Base-by-base conservation (phyloP, 2,888 invertebrate genomes). In the Pseudoips prasinana region DNA sequence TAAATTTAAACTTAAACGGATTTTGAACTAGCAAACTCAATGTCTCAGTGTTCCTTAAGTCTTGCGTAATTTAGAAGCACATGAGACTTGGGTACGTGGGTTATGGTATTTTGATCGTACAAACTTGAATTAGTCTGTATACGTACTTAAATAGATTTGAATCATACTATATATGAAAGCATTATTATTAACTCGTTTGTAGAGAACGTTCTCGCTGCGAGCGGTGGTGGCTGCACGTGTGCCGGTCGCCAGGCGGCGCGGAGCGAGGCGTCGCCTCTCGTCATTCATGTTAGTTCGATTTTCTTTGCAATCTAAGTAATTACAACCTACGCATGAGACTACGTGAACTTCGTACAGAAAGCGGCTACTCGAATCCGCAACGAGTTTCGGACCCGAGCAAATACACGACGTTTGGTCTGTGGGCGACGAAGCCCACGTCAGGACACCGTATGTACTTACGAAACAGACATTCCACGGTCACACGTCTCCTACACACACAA, bases 401-500 rank as follows among this genome's bases (percentile, higher is more conserved):
- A 44, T n/a, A n/a, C n/a, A n/a, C n/a, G n/a, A 3, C 2, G 5
- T 14, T 14, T 5, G 14, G 5, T 14, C 14, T 3, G 14, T 14
- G 14, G 14, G 14, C 14, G 14, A 14, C 5, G 14, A 14, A 14
- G 2, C 14, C 14, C 14, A 63, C 65, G 64, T 66, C 67, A 62
- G 64, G 68, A 71, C 67, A 65, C 64, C 73, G 56, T 53, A 69
- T 65, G 80, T 86, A 86, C 86, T 86, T 84, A 87, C 86, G 72
- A 78, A 74, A 73, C 73, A 72, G 74, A 80, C 79, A 71, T 73
- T 80, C 85, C 85, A 80, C 82, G 77, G 76, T 77, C 78, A 82
- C 80, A 76, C 77, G 67, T 77, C 75, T 81, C 77, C 83, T 80
- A 82, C 75, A 81, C 84, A 83, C 75, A 83, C 75, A 82, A 83